Conservation (phyloP, 2,797 vertebrate genomes). For the Myotis planiceps region DNA sequence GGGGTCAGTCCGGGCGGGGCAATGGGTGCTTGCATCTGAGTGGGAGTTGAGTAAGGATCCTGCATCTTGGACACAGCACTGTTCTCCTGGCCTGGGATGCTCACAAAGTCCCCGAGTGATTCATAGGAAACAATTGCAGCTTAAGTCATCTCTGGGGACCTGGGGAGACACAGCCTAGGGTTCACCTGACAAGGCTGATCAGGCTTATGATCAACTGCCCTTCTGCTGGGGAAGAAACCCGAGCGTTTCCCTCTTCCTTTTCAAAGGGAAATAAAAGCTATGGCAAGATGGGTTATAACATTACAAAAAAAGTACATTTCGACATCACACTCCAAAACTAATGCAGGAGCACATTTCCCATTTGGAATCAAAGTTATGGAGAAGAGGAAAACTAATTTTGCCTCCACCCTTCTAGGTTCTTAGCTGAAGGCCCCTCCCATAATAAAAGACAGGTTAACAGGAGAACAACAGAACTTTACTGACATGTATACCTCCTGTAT, state of each 20-base stretch:
- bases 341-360: not conserved
- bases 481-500: too few relatives aligned
- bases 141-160: not conserved
- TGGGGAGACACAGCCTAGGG: not conserved
- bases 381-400: not conserved
- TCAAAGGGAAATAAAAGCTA: not conserved
- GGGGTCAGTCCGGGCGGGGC: not conserved
- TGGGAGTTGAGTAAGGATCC: not conserved
- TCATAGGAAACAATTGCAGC: not conserved
- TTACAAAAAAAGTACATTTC: not conserved
- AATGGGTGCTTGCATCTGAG: not conserved
- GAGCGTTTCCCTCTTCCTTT: not conserved
- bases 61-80: accelerated
- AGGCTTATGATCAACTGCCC: too few relatives aligned
- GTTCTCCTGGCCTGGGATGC: not conserved
- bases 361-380: not conserved
- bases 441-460: not conserved
- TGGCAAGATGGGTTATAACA: accelerated
- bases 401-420: not conserved
- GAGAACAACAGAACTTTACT: not conserved
- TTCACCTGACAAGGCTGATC: not conserved
- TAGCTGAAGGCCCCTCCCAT: not conserved
- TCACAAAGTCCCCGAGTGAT: not conserved
- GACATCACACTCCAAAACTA: not conserved
- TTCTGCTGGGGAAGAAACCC: not conserved